These are phyloP conservation scores for Tenualosa thibaudeaui DNA, from an alignment of 2,797 vertebrate species.

Conservation along the genomic window DNA sequence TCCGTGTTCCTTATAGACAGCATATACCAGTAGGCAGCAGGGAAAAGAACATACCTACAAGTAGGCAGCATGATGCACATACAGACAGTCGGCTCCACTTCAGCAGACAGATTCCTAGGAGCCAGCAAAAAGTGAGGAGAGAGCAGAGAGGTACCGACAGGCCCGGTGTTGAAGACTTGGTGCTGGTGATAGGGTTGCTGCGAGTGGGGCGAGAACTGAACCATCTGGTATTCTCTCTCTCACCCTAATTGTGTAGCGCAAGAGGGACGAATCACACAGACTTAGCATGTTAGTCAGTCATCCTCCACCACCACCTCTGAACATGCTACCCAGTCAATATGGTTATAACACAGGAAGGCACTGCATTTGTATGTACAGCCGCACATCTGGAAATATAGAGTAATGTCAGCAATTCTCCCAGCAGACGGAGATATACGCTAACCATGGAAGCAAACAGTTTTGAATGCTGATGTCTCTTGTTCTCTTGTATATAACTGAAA, in stretches of 20 bases:
- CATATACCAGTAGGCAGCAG: background rate
- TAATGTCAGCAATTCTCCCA: background rate
- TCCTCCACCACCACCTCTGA: background rate
- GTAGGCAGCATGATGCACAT: background rate
- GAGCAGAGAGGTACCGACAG: background rate
- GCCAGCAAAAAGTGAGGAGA: background rate
- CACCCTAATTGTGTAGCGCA: background rate
- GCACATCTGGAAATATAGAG: background rate
- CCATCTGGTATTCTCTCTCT: background rate
- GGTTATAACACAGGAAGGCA: background rate
- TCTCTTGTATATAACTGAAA: background rate
- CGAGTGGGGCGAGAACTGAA: background rate
- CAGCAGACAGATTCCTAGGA: background rate
- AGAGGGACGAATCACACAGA: background rate
- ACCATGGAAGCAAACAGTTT: background rate
- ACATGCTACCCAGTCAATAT: background rate
- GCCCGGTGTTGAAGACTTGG: background rate
- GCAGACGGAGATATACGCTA: background rate
- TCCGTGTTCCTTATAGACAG: background rate
- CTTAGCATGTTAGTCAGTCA: conserved; percentile 3
- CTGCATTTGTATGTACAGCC: background rate
- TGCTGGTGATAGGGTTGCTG: background rate
- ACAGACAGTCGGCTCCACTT: background rate
- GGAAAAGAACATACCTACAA: background rate
- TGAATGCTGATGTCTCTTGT: background rate